phyloP scores from a whole-genome alignment of 2,113 vertebrate genomes.

The Marcusenius ussheri region DNA sequence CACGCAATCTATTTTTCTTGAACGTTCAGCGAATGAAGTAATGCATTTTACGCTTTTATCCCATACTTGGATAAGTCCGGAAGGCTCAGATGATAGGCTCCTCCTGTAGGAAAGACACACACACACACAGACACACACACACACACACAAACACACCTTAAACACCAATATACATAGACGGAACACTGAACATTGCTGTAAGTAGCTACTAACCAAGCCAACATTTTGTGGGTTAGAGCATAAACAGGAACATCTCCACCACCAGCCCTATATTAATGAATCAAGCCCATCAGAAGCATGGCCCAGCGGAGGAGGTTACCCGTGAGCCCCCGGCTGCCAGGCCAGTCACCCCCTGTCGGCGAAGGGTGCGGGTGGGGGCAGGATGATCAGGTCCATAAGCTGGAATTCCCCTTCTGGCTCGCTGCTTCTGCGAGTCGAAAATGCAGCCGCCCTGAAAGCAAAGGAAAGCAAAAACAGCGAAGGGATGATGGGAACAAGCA shows the following conservation, averaged over 20 bases:
- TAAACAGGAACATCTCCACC: background rate
- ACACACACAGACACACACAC: background rate
- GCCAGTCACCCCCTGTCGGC: conserved; percentile 17
- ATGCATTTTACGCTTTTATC: background rate
- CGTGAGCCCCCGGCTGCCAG: too few relatives aligned
- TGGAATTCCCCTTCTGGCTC: conserved; percentile 27
- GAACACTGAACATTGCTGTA: background rate
- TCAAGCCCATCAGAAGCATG: background rate
- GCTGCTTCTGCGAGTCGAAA: conserved; percentile 35
- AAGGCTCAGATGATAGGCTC: background rate
- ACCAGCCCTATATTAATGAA: background rate
- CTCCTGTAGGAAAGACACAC: background rate
- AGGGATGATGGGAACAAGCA: background rate
- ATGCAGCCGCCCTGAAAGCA: background rate
- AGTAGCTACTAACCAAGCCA: background rate
- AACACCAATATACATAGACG: background rate
- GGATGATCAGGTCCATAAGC: conserved; percentile 41
- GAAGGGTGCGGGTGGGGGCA: conserved; percentile 62
- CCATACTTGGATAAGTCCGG: background rate
- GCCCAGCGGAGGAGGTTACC: background rate
- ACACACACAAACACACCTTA: background rate
- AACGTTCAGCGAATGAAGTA: background rate
- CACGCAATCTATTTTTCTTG: background rate
- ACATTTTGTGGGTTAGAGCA: background rate
- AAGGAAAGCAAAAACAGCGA: background rate